Evolutionary conservation across 1,140 invertebrate species (phyloP).

Genomic region (Drosophila nikananu): DNA sequence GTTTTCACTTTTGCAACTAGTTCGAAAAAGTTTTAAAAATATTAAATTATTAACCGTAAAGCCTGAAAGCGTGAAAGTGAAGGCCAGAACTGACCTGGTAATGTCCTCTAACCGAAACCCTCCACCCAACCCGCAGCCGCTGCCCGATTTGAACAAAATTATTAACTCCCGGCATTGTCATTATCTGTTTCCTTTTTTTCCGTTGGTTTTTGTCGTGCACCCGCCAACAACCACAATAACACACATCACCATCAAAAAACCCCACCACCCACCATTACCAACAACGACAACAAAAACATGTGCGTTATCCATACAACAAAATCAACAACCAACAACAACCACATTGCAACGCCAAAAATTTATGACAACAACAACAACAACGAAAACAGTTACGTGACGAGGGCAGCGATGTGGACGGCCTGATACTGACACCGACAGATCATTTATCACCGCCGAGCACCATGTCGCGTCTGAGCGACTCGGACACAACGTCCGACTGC

Average conservation of each 20-base stretch:
- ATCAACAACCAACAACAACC: conserved; percentile 34
- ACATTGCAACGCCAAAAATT: conserved; percentile 68
- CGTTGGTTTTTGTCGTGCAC: conserved; percentile 69
- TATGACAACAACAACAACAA: conserved; percentile 74
- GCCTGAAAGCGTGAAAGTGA: conserved; percentile 11
- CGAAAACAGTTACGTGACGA: conserved; percentile 81
- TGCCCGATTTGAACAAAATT: conserved; percentile 63
- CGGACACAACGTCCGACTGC: conserved; percentile 95
- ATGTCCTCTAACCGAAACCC: conserved; percentile 31
- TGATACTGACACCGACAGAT: conserved; percentile 90
- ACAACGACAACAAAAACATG: conserved; percentile 45
- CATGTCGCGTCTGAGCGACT: conserved; percentile 95
- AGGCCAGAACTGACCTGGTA: conserved; percentile 30
- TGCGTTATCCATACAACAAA: conserved; percentile 49
- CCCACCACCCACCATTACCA: conserved; percentile 39
- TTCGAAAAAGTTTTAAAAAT: background rate
- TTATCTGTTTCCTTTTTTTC: conserved; percentile 43
- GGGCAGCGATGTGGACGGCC: conserved; percentile 86
- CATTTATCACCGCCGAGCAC: conserved; percentile 96
- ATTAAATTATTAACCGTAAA: too few relatives aligned
- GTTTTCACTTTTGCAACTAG: background rate
- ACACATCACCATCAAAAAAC: conserved; percentile 47
- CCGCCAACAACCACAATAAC: conserved; percentile 55
- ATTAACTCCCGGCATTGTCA: conserved; percentile 53
- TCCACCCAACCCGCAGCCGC: conserved; percentile 41